These are phyloP conservation scores for Trypoxylus dichotomus DNA, from an alignment of 1,140 invertebrate genomes.

Conservation along the genomic window DNA sequence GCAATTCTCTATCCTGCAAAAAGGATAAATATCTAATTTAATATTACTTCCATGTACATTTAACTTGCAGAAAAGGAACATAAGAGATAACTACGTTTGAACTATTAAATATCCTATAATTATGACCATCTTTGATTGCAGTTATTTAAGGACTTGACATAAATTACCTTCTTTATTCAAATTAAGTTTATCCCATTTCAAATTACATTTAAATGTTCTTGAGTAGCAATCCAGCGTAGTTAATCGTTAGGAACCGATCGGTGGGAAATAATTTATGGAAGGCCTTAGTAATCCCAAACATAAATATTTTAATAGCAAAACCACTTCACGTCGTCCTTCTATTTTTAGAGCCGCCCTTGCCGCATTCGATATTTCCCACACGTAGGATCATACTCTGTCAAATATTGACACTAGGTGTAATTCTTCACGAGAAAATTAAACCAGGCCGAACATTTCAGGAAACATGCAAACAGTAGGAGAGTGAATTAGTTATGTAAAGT, in stretches of 20 bases:
- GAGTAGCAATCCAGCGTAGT: not conserved
- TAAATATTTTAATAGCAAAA: constrained; percentile 17
- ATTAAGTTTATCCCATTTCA: not conserved
- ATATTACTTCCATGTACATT: not conserved
- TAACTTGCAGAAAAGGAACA: not conserved
- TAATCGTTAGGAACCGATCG: not conserved
- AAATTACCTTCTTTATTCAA: not conserved
- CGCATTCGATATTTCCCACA: not conserved
- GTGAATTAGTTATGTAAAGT: constrained; percentile 24
- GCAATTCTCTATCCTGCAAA: not conserved
- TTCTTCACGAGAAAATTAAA: constrained; percentile 23
- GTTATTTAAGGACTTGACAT: not conserved
- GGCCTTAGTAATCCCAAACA: constrained; percentile 16
- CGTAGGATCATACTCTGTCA: constrained; percentile 8
- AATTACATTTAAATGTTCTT: not conserved
- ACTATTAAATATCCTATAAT: not conserved
- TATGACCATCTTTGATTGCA: not conserved
- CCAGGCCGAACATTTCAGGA: not conserved
- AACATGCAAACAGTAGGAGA: not conserved
- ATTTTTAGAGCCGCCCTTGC: not conserved
- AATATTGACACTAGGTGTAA: constrained; percentile 10
- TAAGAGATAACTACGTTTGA: not conserved
- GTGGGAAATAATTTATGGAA: not conserved
- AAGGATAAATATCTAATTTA: no score
- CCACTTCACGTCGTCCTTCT: not conserved